Evolutionary conservation across 2,888 invertebrate species (phyloP), one percentile per base, ranked within the genome.

Genomic region (Xestoiulus laeticollis): DNA sequence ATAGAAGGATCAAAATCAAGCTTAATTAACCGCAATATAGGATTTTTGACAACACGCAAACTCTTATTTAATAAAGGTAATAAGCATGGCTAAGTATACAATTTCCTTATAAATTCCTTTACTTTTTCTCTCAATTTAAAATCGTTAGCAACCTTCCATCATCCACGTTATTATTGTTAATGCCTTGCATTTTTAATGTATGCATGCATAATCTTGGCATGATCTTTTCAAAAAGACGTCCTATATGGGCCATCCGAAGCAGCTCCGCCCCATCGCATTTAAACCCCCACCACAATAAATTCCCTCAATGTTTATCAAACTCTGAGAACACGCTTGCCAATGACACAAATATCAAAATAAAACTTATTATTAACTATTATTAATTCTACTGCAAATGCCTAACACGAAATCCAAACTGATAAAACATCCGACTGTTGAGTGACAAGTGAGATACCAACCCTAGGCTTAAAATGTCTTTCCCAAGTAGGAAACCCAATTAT

Each of bases 351-450:
- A 78, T 78, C 30, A 78, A 78, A 78, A 32, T 78, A 32, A 78
- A 78, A 78, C 78, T 78, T 78, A 78, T 78, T 78, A 78, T 78
- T 78, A 78, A 78, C 30, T 78, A 78, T 78, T 78, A 78, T 78
- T 78, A 78, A 22, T 30, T 26, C 78, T 78, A 12, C 30, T 16
- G 30, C 78, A 78, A 78, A 78, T 30, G 78, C 30, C 30, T 32
- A 30, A 30, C 78, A 78, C 78, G 78, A 78, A 78, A 78, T 78
- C 78, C 78, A 78, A 78, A 32, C 30, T 78, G 78, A 78, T 78
- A 78, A 78, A 30, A 78, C 78, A 78, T 78, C 30, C 78, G 30
- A 78, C 78, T 5, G 30, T 4, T 78, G 78, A 78, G 78, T 78
- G 78, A 78, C 78, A 78, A 30, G 78, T 78, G 78, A 78, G 26